phyloP scores from a whole-genome alignment of 2,888 invertebrate genomes.

The Micropterix aruncella region DNA sequence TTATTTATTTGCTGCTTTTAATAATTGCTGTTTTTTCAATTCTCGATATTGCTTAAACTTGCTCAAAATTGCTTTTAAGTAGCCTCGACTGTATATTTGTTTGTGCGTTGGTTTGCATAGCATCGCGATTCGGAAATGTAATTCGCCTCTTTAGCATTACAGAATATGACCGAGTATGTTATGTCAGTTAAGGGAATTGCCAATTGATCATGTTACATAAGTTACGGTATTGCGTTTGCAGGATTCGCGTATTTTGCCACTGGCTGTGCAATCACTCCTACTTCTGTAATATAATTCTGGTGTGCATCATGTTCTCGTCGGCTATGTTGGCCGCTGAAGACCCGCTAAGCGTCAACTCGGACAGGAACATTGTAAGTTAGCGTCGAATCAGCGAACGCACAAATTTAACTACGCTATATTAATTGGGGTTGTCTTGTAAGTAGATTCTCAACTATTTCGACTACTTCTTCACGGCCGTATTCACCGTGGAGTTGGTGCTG shows the following conservation, averaged over 20 bases:
- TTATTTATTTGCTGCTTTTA: too few relatives aligned
- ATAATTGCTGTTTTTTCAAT: too few relatives aligned
- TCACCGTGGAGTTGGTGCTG: slow-evolving; percentile 87
- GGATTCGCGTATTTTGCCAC: slow-evolving; percentile 90
- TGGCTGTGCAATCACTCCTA: slow-evolving; percentile 88
- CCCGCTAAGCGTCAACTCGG: slow-evolving; percentile 63
- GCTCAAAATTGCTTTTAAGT: too few relatives aligned
- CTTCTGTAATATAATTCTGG: slow-evolving; percentile 89
- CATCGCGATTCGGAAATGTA: neutral
- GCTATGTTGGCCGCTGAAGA: slow-evolving; percentile 97
- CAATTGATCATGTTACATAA: neutral
- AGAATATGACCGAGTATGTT: slow-evolving; percentile 1
- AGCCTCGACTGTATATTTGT: neutral
- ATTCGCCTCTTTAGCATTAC: neutral
- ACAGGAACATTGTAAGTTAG: slow-evolving; percentile 61
- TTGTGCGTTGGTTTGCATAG: too few relatives aligned
- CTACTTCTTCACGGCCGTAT: slow-evolving; percentile 93
- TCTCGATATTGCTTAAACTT: too few relatives aligned
- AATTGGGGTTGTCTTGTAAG: slow-evolving; percentile 18
- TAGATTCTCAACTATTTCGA: slow-evolving; percentile 89
- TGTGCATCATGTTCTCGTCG: slow-evolving; percentile 95
- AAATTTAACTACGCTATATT: too few relatives aligned
- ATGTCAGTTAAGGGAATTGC: neutral
- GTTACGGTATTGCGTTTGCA: slow-evolving; percentile 19
- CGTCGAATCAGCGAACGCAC: slow-evolving; percentile 4